These are phyloP conservation scores for Triplophysa rosa DNA, from an alignment of 2,113 vertebrate genomes.

Conservation along the genomic window DNA sequence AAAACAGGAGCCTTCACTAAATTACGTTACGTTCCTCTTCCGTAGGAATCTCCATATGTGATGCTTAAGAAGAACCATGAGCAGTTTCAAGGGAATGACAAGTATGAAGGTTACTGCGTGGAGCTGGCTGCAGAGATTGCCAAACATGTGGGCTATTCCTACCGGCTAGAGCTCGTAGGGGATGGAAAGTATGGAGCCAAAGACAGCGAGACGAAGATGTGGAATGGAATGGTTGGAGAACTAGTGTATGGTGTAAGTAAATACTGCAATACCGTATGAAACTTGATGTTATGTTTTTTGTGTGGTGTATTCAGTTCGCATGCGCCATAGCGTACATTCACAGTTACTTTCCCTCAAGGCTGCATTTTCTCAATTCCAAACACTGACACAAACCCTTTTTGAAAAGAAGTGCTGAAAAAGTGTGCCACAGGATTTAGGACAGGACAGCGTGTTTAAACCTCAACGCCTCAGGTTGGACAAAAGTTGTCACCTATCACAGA, in stretches of 20 bases:
- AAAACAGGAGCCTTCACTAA: not conserved
- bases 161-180: slow-evolving; percentile 88
- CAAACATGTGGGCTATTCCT: slow-evolving; percentile 91
- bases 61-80: slow-evolving; percentile 98
- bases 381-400: slow-evolving; percentile 36
- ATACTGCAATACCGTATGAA: not conserved
- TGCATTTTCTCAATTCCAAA: slow-evolving; percentile 11
- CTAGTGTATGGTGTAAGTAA: slow-evolving; percentile 93
- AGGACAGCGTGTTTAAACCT: slow-evolving; percentile 23
- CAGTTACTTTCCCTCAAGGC: not conserved
- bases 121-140: slow-evolving; percentile 94
- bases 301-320: not conserved
- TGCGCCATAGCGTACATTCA: slow-evolving; percentile 2
- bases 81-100: slow-evolving; percentile 89
- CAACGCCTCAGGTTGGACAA: slow-evolving; percentile 21
- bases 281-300: too few relatives aligned
- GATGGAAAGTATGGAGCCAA: slow-evolving; percentile 93
- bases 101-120: slow-evolving; percentile 94
- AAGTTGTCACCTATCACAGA: slow-evolving; percentile 4
- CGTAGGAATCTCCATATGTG: slow-evolving; percentile 94
- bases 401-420: slow-evolving; percentile 30
- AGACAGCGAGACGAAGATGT: slow-evolving; percentile 84
- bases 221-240: slow-evolving; percentile 99
- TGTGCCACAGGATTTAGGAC: not conserved
- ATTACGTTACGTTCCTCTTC: slow-evolving; percentile 21